Conservation (phyloP, 2,113 vertebrate genomes). For the Calyptommatus sinebrachiatus region DNA sequence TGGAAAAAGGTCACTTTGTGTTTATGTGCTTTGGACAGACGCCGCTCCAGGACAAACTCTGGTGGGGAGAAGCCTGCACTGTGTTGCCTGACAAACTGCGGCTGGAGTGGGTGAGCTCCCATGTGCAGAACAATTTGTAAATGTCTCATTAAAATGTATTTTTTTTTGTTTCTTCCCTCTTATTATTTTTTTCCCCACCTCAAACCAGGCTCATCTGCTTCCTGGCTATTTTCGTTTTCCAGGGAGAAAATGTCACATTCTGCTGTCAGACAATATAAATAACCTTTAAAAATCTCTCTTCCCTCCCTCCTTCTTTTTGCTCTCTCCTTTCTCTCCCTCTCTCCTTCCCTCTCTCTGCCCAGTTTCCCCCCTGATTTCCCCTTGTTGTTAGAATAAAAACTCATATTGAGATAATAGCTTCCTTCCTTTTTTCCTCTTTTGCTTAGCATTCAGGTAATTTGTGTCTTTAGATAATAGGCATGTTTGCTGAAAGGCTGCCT, state of each 20-base stretch:
- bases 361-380: constrained; percentile 10
- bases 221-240: constrained; percentile 40
- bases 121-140: constrained; percentile 60
- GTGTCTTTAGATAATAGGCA: no score
- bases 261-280: constrained; percentile 27
- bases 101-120: constrained; percentile 35
- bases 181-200: constrained; percentile 43
- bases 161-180: constrained; percentile 50
- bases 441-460: no score
- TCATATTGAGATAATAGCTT: constrained; percentile 9
- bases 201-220: constrained; percentile 41
- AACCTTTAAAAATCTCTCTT: constrained; percentile 16
- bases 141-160: constrained; percentile 66
- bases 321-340: no score
- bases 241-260: constrained; percentile 54
- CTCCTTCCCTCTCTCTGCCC: background rate
- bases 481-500: no score
- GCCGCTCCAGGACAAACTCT: constrained; percentile 54
- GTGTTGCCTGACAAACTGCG: constrained; percentile 61
- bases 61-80: constrained; percentile 50
- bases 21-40: constrained; percentile 54
- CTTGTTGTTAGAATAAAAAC: background rate
- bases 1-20: background rate
- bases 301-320: background rate
- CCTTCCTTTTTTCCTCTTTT: background rate